phyloP scores from a whole-genome alignment of 2,888 invertebrate genomes.

The Lasiommata megera region DNA sequence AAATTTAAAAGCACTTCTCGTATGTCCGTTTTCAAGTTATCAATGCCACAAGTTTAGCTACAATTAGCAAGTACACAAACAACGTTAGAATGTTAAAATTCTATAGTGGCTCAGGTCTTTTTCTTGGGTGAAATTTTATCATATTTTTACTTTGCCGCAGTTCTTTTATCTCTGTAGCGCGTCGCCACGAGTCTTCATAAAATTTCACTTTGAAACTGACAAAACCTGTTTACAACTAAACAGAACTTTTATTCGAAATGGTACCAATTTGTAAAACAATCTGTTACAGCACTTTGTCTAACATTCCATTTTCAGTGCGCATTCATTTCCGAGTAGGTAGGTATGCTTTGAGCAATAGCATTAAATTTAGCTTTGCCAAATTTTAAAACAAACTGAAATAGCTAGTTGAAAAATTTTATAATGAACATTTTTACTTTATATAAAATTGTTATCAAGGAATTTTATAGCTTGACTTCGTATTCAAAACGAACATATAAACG shows the following conservation, averaged over 20 bases:
- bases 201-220: neutral
- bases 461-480: neutral
- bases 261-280: slow-evolving; percentile 8
- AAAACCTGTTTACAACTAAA: slow-evolving; percentile 4
- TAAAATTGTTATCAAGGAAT: too few species aligned
- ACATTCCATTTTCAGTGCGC: slow-evolving; percentile 16
- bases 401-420: neutral
- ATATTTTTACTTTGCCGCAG: neutral
- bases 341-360: slow-evolving; percentile 30
- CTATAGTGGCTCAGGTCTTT: too few species aligned
- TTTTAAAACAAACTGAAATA: slow-evolving; percentile 6
- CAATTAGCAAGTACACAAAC: too few species aligned
- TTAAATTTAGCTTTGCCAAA: slow-evolving; percentile 27
- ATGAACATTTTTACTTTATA: neutral
- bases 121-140: too few species aligned
- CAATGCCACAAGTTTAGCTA: too few species aligned
- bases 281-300: slow-evolving; percentile 2
- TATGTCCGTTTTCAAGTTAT: too few species aligned
- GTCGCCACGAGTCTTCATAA: neutral
- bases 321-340: slow-evolving; percentile 29
- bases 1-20: too few species aligned
- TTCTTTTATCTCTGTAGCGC: neutral
- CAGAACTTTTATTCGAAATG: slow-evolving; percentile 8
- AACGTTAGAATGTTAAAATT: too few species aligned
- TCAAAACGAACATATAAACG: neutral